These are phyloP conservation scores for Elysia crispata DNA, from an alignment of 2,888 invertebrate genomes.

Conservation along the genomic window DNA sequence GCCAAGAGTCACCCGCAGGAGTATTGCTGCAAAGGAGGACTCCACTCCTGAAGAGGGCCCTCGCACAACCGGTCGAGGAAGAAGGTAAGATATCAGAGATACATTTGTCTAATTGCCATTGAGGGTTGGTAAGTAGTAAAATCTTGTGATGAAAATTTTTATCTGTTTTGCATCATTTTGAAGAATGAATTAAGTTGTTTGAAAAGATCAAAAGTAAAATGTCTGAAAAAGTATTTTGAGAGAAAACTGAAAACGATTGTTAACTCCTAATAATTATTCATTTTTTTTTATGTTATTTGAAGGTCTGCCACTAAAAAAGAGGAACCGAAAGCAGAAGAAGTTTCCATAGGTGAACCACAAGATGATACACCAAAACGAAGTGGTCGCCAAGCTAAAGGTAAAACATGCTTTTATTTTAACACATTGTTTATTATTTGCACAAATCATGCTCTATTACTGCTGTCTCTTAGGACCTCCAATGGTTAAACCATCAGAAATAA, in stretches of 20 bases:
- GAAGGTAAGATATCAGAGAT: slow-evolving; percentile 9
- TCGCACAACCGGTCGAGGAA: slow-evolving; percentile 19
- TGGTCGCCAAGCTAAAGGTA: slow-evolving; percentile 39
- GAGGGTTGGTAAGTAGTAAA: too few species aligned
- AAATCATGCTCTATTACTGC: neutral
- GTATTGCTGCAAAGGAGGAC: slow-evolving; percentile 45
- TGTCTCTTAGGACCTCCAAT: neutral
- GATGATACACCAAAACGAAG: slow-evolving; percentile 38
- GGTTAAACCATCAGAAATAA: too few species aligned
- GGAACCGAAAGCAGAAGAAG: slow-evolving; percentile 38
- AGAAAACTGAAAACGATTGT: too few species aligned
- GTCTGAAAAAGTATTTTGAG: too few species aligned
- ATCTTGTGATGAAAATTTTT: too few species aligned
- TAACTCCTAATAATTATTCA: too few species aligned
- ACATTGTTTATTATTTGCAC: neutral
- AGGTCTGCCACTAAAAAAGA: slow-evolving; percentile 38
- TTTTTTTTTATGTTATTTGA: too few species aligned
- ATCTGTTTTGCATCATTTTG: too few species aligned
- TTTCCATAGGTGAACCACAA: slow-evolving; percentile 39
- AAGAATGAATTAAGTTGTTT: too few species aligned
- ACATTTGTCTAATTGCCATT: too few species aligned
- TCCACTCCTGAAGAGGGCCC: slow-evolving; percentile 21
- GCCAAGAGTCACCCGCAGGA: slow-evolving; percentile 50
- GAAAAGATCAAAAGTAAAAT: too few species aligned
- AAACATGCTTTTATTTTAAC: neutral